phyloP scores from a whole-genome alignment of 2,888 invertebrate genomes.

The Tenodera sinensis region DNA sequence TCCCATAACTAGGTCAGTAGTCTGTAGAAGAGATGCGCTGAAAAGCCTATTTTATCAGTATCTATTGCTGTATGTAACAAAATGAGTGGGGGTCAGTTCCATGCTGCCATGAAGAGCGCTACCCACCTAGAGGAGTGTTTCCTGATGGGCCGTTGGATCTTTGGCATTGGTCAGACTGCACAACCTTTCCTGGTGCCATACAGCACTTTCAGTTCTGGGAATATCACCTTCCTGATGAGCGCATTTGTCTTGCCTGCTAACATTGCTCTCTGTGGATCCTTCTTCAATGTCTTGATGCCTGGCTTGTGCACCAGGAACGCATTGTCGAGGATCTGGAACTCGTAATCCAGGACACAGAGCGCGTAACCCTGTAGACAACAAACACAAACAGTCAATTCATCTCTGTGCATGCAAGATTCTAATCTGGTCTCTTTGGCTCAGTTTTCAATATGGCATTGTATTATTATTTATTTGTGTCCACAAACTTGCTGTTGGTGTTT shows the following conservation, averaged over 20 bases:
- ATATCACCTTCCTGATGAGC: constrained; percentile 73
- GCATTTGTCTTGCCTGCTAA: constrained; percentile 73
- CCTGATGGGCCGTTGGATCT: not conserved
- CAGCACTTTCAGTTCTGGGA: constrained; percentile 79
- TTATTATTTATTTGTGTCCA: too few relatives aligned
- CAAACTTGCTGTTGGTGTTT: too few relatives aligned
- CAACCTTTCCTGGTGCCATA: constrained; percentile 79
- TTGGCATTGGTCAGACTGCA: constrained; percentile 58
- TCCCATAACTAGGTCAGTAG: too few relatives aligned
- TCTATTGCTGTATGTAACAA: too few relatives aligned
- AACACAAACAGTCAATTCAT: not conserved
- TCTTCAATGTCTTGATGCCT: constrained; percentile 80
- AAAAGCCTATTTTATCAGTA: too few relatives aligned
- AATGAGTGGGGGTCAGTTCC: too few relatives aligned
- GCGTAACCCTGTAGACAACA: constrained; percentile 70
- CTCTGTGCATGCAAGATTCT: too few relatives aligned
- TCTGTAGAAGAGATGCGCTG: too few relatives aligned
- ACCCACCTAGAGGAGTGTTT: not conserved
- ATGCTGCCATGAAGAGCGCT: not conserved
- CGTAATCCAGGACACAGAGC: constrained; percentile 85
- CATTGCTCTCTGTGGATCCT: constrained; percentile 71
- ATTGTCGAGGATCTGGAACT: constrained; percentile 88
- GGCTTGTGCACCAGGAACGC: constrained; percentile 91
- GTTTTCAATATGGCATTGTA: too few relatives aligned
- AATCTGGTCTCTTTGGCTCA: too few relatives aligned